Percentiles rank a stretch among this genome's conserved stretches.
Evolutionary conservation across 2,113 vertebrate species (phyloP).

Genomic region (Ginglymostoma cirratum): DNA sequence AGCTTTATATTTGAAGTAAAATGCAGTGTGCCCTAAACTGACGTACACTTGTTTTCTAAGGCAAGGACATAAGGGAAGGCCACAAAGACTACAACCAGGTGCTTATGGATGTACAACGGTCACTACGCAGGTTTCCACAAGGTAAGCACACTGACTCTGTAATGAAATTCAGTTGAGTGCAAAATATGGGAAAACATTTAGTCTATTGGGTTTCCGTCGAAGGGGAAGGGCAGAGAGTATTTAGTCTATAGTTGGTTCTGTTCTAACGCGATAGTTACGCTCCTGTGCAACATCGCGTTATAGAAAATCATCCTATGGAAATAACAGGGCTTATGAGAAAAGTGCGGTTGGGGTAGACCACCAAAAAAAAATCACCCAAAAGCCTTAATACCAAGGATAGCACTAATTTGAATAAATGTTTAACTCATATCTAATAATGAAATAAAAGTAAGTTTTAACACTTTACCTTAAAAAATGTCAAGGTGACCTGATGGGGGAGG

Average conservation of each 20-base stretch:
- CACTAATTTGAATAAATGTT: too few relatives aligned
- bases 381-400: too few relatives aligned
- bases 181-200: not conserved
- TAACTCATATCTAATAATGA: too few relatives aligned
- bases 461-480: too few relatives aligned
- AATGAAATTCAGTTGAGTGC: not conserved
- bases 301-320: too few relatives aligned
- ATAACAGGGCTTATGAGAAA: too few relatives aligned
- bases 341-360: too few relatives aligned
- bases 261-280: too few relatives aligned
- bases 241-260: not conserved
- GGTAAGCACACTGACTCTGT: conserved; percentile 46
- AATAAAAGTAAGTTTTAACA: too few relatives aligned
- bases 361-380: too few relatives aligned
- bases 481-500: too few relatives aligned
- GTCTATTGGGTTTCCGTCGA: not conserved
- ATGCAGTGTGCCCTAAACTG: not conserved
- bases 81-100: conserved; percentile 73
- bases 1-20: not conserved
- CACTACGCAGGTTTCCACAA: conserved; percentile 65
- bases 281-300: too few relatives aligned
- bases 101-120: conserved; percentile 67
- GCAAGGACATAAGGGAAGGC: conserved; percentile 54
- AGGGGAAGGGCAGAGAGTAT: not conserved
- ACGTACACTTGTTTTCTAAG: conserved; percentile 41